Conservation (phyloP, 2,888 invertebrate genomes). For the Nephrotoma appendiculata region DNA sequence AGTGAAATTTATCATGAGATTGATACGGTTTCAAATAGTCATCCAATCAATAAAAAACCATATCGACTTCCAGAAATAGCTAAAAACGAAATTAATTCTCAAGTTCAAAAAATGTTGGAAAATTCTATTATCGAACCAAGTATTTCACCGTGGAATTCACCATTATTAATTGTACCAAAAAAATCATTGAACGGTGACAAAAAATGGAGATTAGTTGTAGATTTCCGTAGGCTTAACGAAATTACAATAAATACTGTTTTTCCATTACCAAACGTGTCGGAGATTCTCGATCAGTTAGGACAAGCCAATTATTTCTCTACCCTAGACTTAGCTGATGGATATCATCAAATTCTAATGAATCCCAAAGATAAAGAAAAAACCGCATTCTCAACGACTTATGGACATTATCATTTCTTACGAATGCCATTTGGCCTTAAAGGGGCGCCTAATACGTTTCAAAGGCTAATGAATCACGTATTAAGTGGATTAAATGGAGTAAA, state of each 20-base stretch:
- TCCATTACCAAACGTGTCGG: conserved; percentile 10
- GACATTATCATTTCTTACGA: neutral
- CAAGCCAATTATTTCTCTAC: conserved; percentile 10
- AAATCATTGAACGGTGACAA: neutral
- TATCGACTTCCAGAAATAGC: neutral
- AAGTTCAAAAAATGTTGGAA: neutral
- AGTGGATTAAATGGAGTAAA: neutral
- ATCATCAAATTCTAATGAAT: conserved; percentile 10
- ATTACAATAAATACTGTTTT: neutral
- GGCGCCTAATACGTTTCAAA: neutral
- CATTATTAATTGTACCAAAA: neutral
- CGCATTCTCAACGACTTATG: conserved; percentile 11
- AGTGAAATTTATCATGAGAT: neutral
- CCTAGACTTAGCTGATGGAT: conserved; percentile 11
- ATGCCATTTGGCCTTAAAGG: neutral
- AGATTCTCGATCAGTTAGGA: conserved; percentile 12
- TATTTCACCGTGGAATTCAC: neutral
- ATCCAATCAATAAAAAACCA: neutral
- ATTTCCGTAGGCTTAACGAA: neutral
- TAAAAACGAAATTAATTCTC: neutral
- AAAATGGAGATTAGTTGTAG: neutral
- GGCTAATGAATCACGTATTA: neutral
- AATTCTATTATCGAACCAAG: neutral
- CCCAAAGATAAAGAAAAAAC: conserved; percentile 13
- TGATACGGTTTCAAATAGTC: neutral